Conservation (phyloP, 2,797 vertebrate genomes). For the Threskiornis aethiopicus region DNA sequence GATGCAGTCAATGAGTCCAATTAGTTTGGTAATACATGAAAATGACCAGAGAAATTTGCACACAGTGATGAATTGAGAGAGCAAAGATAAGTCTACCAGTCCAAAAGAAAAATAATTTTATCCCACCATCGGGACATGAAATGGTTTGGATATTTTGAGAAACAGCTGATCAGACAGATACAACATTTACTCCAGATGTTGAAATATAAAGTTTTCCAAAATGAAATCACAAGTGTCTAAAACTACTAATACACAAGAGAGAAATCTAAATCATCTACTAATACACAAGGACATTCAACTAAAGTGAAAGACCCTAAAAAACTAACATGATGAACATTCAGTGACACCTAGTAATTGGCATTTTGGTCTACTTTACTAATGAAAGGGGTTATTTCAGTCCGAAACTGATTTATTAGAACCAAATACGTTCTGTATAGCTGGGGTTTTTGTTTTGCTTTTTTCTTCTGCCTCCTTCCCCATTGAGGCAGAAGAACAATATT, state of each 20-base stretch:
- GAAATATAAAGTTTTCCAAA: background rate
- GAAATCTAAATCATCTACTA: background rate
- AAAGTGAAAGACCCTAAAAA: background rate
- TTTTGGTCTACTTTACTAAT: background rate
- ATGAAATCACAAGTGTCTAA: background rate
- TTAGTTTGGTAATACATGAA: background rate
- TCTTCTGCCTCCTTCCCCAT: background rate
- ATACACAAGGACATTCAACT: background rate
- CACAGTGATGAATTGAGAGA: background rate
- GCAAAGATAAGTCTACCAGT: background rate
- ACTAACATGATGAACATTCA: background rate
- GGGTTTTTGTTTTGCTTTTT: background rate
- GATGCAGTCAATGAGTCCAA: background rate
- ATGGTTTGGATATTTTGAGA: background rate
- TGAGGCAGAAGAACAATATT: background rate
- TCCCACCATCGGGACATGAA: background rate
- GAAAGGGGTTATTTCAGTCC: background rate
- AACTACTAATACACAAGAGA: background rate
- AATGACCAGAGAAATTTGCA: background rate
- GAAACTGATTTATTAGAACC: background rate
- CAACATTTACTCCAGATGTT: background rate
- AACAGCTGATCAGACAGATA: background rate
- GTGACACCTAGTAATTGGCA: background rate
- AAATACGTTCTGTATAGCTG: background rate
- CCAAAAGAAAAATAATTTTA: background rate